A percentile compares a stretch with the other conserved stretches of the same genome.
phyloP scores from a whole-genome alignment of 2,888 invertebrate genomes.

The Synanthedon formicaeformis region DNA sequence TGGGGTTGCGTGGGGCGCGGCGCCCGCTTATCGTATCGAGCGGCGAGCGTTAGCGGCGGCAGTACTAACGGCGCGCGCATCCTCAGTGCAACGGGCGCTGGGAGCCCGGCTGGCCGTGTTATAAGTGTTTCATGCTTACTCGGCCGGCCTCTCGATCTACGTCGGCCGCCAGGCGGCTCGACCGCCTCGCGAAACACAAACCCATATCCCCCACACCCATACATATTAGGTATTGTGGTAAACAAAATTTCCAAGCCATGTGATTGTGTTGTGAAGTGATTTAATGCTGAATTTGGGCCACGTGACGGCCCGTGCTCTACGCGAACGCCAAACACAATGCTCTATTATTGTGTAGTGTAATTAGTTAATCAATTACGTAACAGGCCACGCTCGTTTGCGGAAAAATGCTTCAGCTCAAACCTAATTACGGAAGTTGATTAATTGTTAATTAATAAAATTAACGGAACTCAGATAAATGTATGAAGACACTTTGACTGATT shows the following conservation, averaged over 20 bases:
- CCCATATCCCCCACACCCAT: conserved; percentile 13
- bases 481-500: no score
- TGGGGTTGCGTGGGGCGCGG: conserved; percentile 50
- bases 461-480: no score
- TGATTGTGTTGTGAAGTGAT: conserved; percentile 30
- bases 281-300: conserved; percentile 10
- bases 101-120: conserved; percentile 38
- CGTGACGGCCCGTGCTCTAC: conserved; percentile 13
- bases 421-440: no score
- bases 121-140: conserved; percentile 27
- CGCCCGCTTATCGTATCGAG: conserved; percentile 35
- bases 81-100: conserved; percentile 37
- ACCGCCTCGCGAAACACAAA: conserved; percentile 23
- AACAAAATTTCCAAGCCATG: conserved; percentile 25
- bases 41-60: conserved; percentile 25
- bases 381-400: conserved; percentile 4
- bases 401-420: no score
- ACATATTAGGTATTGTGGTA: conserved; percentile 15
- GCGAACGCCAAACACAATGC: conserved; percentile 5
- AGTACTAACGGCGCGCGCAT: conserved; percentile 41
- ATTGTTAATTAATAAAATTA: no score
- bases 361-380: conserved; percentile 44
- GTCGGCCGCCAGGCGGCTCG: conserved; percentile 37
- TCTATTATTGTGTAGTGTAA: conserved; percentile 24
- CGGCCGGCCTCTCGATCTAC: conserved; percentile 23